Evolutionary conservation across 2,888 invertebrate genomes (phyloP).

Genomic region (Ecliptopera silaceata): DNA sequence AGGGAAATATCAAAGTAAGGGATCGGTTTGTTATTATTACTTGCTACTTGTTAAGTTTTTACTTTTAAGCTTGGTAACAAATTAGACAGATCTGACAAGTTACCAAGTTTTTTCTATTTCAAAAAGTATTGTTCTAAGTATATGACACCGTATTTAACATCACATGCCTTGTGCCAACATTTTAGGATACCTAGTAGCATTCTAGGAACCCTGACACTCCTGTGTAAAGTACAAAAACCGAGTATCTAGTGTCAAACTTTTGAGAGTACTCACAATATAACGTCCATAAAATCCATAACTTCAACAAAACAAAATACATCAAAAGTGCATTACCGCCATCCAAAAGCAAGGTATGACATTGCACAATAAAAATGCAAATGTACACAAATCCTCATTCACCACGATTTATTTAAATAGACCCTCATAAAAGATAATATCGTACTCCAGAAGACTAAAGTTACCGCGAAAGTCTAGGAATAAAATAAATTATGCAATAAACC

Average conservation of each 20-base stretch:
- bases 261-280: not conserved
- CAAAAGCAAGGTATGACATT: conserved; percentile 28
- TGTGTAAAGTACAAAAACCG: too few relatives aligned
- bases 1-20: too few relatives aligned
- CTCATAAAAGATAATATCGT: conserved; percentile 41
- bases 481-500: conserved; percentile 40
- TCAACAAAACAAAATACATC: conserved; percentile 22
- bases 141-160: too few relatives aligned
- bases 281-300: conserved; percentile 9
- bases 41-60: too few relatives aligned
- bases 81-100: too few relatives aligned
- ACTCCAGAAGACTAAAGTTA: conserved; percentile 37
- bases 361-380: conserved; percentile 41
- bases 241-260: not conserved
- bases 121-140: too few relatives aligned
- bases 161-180: too few relatives aligned
- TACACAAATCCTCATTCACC: conserved; percentile 38
- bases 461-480: conserved; percentile 40
- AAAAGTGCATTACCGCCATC: conserved; percentile 25
- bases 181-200: too few relatives aligned
- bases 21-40: too few relatives aligned
- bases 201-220: too few relatives aligned
- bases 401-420: conserved; percentile 40
- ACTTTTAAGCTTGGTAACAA: too few relatives aligned
- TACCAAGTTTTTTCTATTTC: too few relatives aligned